phyloP scores from a whole-genome alignment of 2,113 vertebrate species.

The Eidolon helvum region DNA sequence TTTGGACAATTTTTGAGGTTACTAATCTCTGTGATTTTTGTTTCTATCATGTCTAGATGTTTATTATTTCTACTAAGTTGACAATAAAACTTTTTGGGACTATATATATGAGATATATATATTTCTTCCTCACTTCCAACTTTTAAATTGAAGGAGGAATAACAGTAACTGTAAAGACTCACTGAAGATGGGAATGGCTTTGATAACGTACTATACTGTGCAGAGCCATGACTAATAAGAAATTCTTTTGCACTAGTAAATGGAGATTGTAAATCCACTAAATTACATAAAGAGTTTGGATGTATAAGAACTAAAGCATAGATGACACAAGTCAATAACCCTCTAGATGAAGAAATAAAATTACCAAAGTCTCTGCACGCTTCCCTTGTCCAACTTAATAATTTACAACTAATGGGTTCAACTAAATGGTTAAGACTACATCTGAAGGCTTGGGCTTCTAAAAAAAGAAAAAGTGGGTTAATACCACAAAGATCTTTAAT shows the following conservation, averaged over 20 bases:
- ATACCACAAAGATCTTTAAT: conserved; percentile 84
- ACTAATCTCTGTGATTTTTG: conserved; percentile 79
- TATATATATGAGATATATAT: conserved; percentile 86
- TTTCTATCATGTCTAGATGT: conserved; percentile 82
- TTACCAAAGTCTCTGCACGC: conserved; percentile 74
- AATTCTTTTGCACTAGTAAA: conserved; percentile 75
- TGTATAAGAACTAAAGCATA: conserved; percentile 78
- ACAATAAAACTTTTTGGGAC: conserved; percentile 90
- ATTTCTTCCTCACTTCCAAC: conserved; percentile 87
- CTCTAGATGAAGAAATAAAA: conserved; percentile 77
- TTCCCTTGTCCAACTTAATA: conserved; percentile 77
- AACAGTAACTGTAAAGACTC: conserved; percentile 87
- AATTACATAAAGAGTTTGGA: conserved; percentile 81
- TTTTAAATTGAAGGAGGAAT: conserved; percentile 87
- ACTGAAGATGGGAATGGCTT: conserved; percentile 72
- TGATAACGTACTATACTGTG: conserved; percentile 23
- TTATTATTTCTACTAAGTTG: conserved; percentile 89
- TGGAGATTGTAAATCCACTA: conserved; percentile 87
- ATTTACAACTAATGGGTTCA: conserved; percentile 72
- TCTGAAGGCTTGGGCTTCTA: conserved; percentile 90
- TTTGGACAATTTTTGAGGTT: conserved; percentile 61
- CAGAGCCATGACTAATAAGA: conserved; percentile 77
- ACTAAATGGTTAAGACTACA: conserved; percentile 85
- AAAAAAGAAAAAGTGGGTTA: conserved; percentile 82
- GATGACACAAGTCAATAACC: conserved; percentile 84